Conservation (phyloP, 2,888 invertebrate species). For the Blera fallax region DNA sequence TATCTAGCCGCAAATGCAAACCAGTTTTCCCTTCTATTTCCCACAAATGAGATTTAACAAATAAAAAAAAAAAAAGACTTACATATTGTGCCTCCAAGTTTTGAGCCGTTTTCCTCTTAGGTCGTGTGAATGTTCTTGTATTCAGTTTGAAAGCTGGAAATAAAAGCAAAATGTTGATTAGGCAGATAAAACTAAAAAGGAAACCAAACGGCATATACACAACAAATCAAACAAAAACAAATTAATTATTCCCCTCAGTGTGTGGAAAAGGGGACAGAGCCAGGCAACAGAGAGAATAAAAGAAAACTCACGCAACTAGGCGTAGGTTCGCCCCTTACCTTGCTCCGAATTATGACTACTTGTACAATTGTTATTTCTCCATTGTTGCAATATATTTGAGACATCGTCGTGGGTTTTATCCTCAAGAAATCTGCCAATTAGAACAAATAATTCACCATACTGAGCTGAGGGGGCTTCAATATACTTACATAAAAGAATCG, state of each 20-base stretch:
- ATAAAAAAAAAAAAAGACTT: slow-evolving; percentile 74
- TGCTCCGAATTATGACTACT: slow-evolving; percentile 76
- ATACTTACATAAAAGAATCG: slow-evolving; percentile 81
- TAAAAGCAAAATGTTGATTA: slow-evolving; percentile 48
- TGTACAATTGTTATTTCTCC: slow-evolving; percentile 79
- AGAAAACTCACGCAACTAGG: slow-evolving; percentile 49
- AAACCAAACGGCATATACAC: slow-evolving; percentile 33
- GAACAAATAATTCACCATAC: slow-evolving; percentile 57
- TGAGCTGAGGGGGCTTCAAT: too few relatives aligned
- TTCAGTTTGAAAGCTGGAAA: slow-evolving; percentile 79
- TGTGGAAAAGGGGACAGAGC: neutral
- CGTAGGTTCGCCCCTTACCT: slow-evolving; percentile 75
- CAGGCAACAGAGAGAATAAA: slow-evolving; percentile 17
- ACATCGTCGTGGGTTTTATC: slow-evolving; percentile 81
- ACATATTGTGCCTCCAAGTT: slow-evolving; percentile 79
- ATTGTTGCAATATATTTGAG: slow-evolving; percentile 81
- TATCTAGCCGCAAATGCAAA: slow-evolving; percentile 56
- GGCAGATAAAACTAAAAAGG: slow-evolving; percentile 10
- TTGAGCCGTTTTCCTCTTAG: slow-evolving; percentile 79
- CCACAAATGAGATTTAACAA: slow-evolving; percentile 13
- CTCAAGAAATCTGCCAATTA: slow-evolving; percentile 78
- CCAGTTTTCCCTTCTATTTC: slow-evolving; percentile 58
- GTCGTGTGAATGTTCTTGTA: slow-evolving; percentile 81
- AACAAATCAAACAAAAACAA: slow-evolving; percentile 67
- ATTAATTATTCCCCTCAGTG: slow-evolving; percentile 62